Evolutionary conservation across 2,888 invertebrate genomes (phyloP).

Genomic region (Oscheius sp.): DNA sequence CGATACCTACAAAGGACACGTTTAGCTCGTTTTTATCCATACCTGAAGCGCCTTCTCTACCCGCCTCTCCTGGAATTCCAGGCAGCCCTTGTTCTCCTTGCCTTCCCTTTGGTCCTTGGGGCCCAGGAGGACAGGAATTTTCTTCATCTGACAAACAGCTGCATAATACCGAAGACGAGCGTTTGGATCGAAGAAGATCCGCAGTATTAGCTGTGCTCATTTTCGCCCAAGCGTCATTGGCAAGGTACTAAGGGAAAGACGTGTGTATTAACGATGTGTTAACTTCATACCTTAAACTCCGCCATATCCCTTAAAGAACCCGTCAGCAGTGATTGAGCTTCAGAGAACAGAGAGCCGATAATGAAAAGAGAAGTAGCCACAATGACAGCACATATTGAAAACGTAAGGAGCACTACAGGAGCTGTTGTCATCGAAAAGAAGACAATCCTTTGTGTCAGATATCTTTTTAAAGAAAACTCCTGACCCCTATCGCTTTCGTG

Average conservation of each 20-base stretch:
- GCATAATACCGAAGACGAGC: conserved; percentile 1
- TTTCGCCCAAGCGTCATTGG: conserved; percentile 26
- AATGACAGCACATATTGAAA: conserved; percentile 10
- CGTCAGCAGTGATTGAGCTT: conserved; percentile 4
- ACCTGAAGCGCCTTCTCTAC: conserved; percentile 4
- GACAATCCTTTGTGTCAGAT: background rate
- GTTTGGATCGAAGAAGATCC: background rate
- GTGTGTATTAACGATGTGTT: background rate
- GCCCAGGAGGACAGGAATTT: conserved; percentile 14
- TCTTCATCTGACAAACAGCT: background rate
- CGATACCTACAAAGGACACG: conserved; percentile 3
- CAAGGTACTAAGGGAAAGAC: conserved; percentile 11
- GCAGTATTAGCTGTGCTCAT: background rate
- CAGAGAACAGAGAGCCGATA: conserved; percentile 17
- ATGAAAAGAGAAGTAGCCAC: conserved; percentile 14
- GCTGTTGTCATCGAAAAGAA: background rate
- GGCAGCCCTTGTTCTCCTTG: conserved; percentile 2
- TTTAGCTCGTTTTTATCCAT: no score
- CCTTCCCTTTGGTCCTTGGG: background rate
- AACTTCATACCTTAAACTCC: conserved; percentile 24
- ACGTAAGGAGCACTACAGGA: conserved; percentile 10
- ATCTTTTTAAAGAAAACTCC: conserved; percentile 10
- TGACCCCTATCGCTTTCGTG: conserved; percentile 23
- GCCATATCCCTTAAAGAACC: conserved; percentile 6
- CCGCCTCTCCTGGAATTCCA: conserved; percentile 5